Evolutionary conservation across 2,113 vertebrate genomes (phyloP).

Genomic region (Bungarus multicinctus): DNA sequence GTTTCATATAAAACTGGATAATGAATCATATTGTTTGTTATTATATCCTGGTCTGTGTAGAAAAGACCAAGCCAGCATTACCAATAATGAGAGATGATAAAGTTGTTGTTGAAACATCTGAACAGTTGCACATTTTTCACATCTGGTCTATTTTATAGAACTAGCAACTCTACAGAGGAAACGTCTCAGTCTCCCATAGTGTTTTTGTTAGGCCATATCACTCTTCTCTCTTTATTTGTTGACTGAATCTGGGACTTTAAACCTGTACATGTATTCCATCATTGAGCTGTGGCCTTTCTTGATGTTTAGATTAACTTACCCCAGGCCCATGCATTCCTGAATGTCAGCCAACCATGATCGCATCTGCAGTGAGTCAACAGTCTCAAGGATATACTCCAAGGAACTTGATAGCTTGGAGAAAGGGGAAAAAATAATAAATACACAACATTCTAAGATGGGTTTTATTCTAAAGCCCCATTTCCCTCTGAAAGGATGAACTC

Average conservation of each 20-base stretch:
- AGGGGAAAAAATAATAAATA: not conserved
- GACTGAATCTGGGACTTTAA: not conserved
- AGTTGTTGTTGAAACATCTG: not conserved
- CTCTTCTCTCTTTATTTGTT: not conserved
- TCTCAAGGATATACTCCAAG: constrained; percentile 86
- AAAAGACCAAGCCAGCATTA: not conserved
- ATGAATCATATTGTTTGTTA: not conserved
- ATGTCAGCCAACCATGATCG: constrained; percentile 90
- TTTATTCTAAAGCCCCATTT: not conserved
- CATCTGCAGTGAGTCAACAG: constrained; percentile 84
- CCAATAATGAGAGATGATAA: not conserved
- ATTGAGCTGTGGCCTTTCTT: not conserved
- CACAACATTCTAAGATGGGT: not conserved
- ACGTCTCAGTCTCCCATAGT: not conserved
- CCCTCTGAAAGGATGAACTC: not conserved
- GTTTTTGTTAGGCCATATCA: not conserved
- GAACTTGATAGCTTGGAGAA: constrained; percentile 75
- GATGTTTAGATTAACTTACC: constrained; percentile 62
- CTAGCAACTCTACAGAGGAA: not conserved
- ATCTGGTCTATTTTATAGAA: not conserved
- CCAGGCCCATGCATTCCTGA: constrained; percentile 83
- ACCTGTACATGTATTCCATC: not conserved
- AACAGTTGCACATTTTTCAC: not conserved
- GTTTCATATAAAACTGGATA: not conserved
- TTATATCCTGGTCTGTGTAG: not conserved